Evolutionary conservation across 2,888 invertebrate genomes (phyloP).

Genomic region (Drosophila picticornis): DNA sequence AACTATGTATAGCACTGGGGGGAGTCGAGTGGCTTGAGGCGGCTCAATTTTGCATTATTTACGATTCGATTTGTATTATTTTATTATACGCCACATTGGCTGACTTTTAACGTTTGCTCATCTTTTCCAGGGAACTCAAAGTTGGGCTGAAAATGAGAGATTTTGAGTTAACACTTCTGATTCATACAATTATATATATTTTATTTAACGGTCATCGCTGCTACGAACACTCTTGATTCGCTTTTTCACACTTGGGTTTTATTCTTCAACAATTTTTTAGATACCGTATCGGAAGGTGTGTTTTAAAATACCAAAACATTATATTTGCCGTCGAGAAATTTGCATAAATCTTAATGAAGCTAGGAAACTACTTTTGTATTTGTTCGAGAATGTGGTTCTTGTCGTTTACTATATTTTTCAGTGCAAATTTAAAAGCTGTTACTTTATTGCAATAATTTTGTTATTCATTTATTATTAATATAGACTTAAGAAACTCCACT

Average conservation of each 20-base stretch:
- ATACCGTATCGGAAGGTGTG: slow-evolving; percentile 11
- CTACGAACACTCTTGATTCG: slow-evolving; percentile 1
- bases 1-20: slow-evolving; percentile 61
- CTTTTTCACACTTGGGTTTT: neutral
- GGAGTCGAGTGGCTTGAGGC: slow-evolving; percentile 41
- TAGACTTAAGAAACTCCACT: neutral
- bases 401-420: neutral
- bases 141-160: slow-evolving; percentile 41
- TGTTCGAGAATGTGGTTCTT: neutral
- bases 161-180: slow-evolving; percentile 23
- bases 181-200: slow-evolving; percentile 18
- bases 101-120: slow-evolving; percentile 55
- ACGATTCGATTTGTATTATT: slow-evolving; percentile 44
- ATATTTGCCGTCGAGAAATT: slow-evolving; percentile 15
- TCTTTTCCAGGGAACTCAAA: slow-evolving; percentile 41
- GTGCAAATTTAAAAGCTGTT: neutral
- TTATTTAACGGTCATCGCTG: neutral
- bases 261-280: neutral
- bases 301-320: slow-evolving; percentile 12
- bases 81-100: slow-evolving; percentile 61
- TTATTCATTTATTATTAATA: neutral
- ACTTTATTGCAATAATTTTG: neutral
- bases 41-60: slow-evolving; percentile 64
- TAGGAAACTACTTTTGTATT: neutral
- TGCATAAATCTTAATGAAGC: slow-evolving; percentile 42